Evolutionary conservation across 1,140 invertebrate genomes (phyloP), one percentile per base, ranked within the genome.

Genomic region (Drosophila melanogaster): DNA sequence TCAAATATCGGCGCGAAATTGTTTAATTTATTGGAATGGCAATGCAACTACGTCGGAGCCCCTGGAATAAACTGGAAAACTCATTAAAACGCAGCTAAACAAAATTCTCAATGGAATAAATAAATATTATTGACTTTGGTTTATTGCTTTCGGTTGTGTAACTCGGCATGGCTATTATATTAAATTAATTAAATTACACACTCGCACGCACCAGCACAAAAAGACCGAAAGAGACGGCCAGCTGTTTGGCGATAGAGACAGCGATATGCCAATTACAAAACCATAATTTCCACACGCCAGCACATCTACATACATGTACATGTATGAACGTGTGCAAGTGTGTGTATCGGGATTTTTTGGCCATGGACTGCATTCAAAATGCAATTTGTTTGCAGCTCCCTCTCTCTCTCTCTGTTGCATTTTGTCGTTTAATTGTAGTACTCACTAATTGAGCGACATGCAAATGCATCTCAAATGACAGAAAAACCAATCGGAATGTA

Each of bases 121-220:
- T 56, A 69, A 56, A 70, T 69, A 56, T 40, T 70, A 70, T 70
- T 70, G 41, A 70, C 66, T 70, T 19, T 70, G 66, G 24, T 69
- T 54, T 53, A 65, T 65, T 53, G 65, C 24, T 37, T 53, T 64
- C 17, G 3, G 26, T 49, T 43, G n/a, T 69, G 60, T 38, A 22
- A 24, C 61, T 38, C n/a, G 47, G 33, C 65, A 46, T 11, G 37
- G 40, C 50, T 43, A 49, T 57, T 57, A 69, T 57, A 69, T n/a
- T n/a, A 49, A 70, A 69, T 49, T 70, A 69, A 70, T 70, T 70
- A 69, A 57, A 69, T 70, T 70, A 70, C 47, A 55, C 35, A 40
- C 41, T 40, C 3, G 3, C 33, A 14, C 15, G 24, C 15, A 33
- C 30, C 30, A 10, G 7, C 15, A 24, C 47, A 33, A 15, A 35